Evolutionary conservation across 2,888 invertebrate species (phyloP), one percentile per base, ranked within the genome.

Genomic region (Eueremaeus valkanovi): DNA sequence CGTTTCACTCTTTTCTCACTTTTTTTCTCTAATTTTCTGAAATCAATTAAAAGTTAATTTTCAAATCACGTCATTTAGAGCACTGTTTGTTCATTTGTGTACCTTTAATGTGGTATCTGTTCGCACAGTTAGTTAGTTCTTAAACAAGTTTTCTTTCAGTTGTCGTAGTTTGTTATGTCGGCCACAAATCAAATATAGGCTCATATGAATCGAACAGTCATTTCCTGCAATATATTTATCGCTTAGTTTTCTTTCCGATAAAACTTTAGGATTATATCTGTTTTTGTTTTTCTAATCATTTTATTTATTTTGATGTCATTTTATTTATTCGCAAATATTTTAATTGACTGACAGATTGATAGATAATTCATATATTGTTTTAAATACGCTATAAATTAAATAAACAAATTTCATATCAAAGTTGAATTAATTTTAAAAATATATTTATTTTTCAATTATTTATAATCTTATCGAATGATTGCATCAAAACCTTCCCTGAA

Each of bases 221-320:
- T 55, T 55, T 55, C 55, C 55, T 55, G 27, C 55, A 27, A 55
- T 55, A 24, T 27, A 55, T 21, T 55, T 55, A 55, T 55, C 24
- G n/a, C n/a, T n/a, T n/a, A n/a, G 18, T 45, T 18, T 45, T 2
- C 18, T 18, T 55, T 13, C 9, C 27, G 55, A 55, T 55, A 24
- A 55, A 45, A n/a, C n/a, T n/a, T 21, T 27, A 55, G 11, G 6
- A 11, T 40, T 40, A 55, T 21, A 21, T 51, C n/a, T 2, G 27
- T 55, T 9, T 55, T 55, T 55, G 55, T 27, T 24, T 24, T 27
- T 9, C 9, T 27, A 27, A 55, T 51, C 13, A 55, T 55, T 55
- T 55, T n/a, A n/a, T n/a, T n/a, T n/a, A n/a, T n/a, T n/a, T n/a
- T n/a, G n/a, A n/a, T n/a, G n/a, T n/a, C n/a, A n/a, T n/a, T n/a